Percentiles rank a stretch among this genome's conserved stretches.
phyloP scores from a whole-genome alignment of 2,113 vertebrate genomes.

The Sinocyclocheilus maitianheensis region DNA sequence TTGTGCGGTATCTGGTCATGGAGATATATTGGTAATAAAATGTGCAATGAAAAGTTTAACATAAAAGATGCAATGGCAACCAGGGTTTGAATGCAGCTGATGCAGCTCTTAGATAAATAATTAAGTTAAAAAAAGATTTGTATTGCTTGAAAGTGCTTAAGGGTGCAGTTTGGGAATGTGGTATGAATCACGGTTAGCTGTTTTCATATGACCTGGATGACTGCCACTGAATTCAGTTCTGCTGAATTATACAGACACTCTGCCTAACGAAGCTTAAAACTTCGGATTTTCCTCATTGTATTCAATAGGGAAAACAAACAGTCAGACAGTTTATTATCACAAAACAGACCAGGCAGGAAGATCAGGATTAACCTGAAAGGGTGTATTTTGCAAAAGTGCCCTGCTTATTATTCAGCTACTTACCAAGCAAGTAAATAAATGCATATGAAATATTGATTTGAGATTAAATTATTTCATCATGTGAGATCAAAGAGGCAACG shows the following conservation, averaged over 20 bases:
- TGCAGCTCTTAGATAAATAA: background rate
- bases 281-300: background rate
- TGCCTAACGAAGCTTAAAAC: background rate
- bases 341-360: background rate
- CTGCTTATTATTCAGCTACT: background rate
- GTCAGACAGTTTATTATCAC: background rate
- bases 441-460: background rate
- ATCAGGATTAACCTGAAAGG: background rate
- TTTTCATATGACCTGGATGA: background rate
- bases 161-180: constrained; percentile 1
- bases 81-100: background rate
- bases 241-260: background rate
- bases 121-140: background rate
- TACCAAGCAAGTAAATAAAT: background rate
- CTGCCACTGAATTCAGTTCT: background rate
- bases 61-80: background rate
- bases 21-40: background rate
- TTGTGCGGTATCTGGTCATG: background rate
- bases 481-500: background rate
- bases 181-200: background rate
- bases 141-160: background rate
- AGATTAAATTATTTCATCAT: background rate
- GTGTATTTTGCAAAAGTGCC: background rate
- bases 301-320: background rate
- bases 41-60: background rate